Base-by-base conservation (phyloP, 2,797 vertebrate genomes). In the Falco concolor region DNA sequence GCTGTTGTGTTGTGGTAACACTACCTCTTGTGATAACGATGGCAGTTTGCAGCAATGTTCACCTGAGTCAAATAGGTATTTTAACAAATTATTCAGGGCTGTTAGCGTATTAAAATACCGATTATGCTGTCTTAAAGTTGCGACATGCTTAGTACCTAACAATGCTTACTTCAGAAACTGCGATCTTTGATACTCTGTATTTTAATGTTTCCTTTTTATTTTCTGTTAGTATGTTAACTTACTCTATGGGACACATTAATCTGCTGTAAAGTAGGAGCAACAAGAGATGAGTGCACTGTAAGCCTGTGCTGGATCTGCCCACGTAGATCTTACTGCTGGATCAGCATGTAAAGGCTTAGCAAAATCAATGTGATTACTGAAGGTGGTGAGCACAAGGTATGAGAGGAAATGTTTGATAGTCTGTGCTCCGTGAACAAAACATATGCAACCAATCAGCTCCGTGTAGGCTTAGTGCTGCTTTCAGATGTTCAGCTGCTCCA, bases 101-200 rank as follows among this genome's bases (percentile, higher is more conserved):
- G 21, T 60, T 74, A 40, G 10, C 6, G 3, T 4, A 21, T 45
- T 76, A 40, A 25, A 77, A 38, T 50, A 50, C 17, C 30, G 56
- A 9, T 72, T 87, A 12, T 2, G 2, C 23, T 21, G 34, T 25
- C 32, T 28, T 40, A 8, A 1, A 30, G 63, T 64, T 68, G 34
- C 0, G 1, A 12, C 20, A 3, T 13, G 42, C 27, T 12, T 28
- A 1, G 32, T 49, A 38, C 75, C 10, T 25, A 65, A 18, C n/a
- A 0, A 0, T 18, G 36, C 50, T 72, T 32, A 1, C 38, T 78
- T 56, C 8, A 28, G 69, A 64, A 78, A 14, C 2, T 9, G 8
- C 4, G 1, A 0, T 6, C 8, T 76, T 20, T 8, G 34, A 6
- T 12, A 8, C 12, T 36, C 12, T 21, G 0, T 34, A 1, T 24